These are phyloP conservation scores for Asobara japonica DNA, from an alignment of 1,140 invertebrate genomes.

Conservation along the genomic window DNA sequence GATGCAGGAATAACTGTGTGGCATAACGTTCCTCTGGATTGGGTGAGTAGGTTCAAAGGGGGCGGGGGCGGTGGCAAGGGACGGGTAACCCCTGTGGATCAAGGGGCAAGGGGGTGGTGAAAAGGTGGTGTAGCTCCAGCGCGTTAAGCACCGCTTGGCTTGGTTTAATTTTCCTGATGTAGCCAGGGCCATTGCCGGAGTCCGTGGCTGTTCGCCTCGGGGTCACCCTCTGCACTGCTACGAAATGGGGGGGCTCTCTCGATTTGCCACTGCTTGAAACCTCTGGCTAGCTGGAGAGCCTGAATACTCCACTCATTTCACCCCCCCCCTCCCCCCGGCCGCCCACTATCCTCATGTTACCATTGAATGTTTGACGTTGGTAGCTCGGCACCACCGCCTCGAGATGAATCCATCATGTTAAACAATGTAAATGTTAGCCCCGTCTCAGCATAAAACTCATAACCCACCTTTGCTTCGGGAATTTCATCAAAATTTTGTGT, in stretches of 20 bases:
- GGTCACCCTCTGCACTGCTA: slow-evolving; percentile 55
- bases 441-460: slow-evolving; percentile 63
- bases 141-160: slow-evolving; percentile 67
- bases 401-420: slow-evolving; percentile 65
- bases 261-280: slow-evolving; percentile 1
- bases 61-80: slow-evolving; percentile 13
- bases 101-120: slow-evolving; percentile 47
- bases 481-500: background rate
- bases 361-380: slow-evolving; percentile 59
- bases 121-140: slow-evolving; percentile 60
- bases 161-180: slow-evolving; percentile 68
- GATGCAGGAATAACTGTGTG: slow-evolving; percentile 20
- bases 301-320: slow-evolving; percentile 36
- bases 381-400: slow-evolving; percentile 19
- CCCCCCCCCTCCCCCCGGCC: no score
- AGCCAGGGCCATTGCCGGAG: slow-evolving; percentile 61
- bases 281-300: slow-evolving; percentile 27
- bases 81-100: slow-evolving; percentile 1
- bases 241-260: slow-evolving; percentile 2
- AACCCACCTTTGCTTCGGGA: slow-evolving; percentile 45
- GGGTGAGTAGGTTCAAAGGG: slow-evolving; percentile 16
- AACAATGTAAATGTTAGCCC: slow-evolving; percentile 66
- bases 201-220: slow-evolving; percentile 41
- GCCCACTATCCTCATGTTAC: slow-evolving; percentile 21
- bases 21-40: slow-evolving; percentile 18